phyloP scores from a whole-genome alignment of 1,140 invertebrate genomes.

The Drosophila pandora region DNA sequence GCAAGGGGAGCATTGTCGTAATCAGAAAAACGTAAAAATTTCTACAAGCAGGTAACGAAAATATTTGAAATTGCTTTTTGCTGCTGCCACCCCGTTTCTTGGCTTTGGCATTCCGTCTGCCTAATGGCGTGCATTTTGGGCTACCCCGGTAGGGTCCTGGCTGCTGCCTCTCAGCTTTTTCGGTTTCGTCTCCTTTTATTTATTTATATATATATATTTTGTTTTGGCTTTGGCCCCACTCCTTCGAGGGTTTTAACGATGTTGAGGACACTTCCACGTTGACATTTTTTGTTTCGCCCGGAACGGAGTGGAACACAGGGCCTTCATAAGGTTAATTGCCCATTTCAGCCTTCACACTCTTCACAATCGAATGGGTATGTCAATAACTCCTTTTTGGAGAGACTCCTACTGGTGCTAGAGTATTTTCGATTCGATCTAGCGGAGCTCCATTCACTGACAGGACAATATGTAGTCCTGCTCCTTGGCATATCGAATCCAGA shows the following conservation, averaged over 20 bases:
- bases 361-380: slow-evolving; percentile 33
- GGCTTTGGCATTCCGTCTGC: slow-evolving; percentile 69
- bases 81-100: slow-evolving; percentile 52
- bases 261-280: slow-evolving; percentile 28
- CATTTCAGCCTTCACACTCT: slow-evolving; percentile 43
- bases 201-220: slow-evolving; percentile 18
- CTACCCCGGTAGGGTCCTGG: slow-evolving; percentile 18
- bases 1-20: slow-evolving; percentile 49
- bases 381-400: slow-evolving; percentile 14
- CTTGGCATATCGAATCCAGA: slow-evolving; percentile 63
- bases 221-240: slow-evolving; percentile 10
- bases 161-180: slow-evolving; percentile 44
- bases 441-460: background rate
- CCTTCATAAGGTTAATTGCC: slow-evolving; percentile 78
- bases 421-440: slow-evolving; percentile 12
- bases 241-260: slow-evolving; percentile 17
- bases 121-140: slow-evolving; percentile 76
- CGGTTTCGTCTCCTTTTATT: slow-evolving; percentile 39
- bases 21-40: slow-evolving; percentile 81
- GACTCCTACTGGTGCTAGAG: background rate
- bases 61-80: slow-evolving; percentile 81
- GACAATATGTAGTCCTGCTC: background rate
- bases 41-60: slow-evolving; percentile 76
- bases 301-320: slow-evolving; percentile 8
- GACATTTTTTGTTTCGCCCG: slow-evolving; percentile 31